Base-by-base conservation (phyloP, 2,797 vertebrate species). In the Champsocephalus esox region DNA sequence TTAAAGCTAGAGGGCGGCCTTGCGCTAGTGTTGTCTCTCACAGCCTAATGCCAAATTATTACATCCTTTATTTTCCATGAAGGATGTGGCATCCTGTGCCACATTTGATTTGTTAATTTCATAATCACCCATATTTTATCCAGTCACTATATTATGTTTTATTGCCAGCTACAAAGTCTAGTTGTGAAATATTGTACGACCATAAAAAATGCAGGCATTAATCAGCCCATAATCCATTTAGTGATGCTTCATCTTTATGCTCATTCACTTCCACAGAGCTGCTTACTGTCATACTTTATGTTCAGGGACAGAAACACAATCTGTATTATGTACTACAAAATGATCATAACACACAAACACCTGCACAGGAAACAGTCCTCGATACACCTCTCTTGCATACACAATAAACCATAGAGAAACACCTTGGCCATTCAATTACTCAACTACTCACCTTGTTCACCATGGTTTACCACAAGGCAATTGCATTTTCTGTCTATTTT, bases 401-500 rank as follows among this genome's bases (percentile, higher is more conserved):
- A 81, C 89, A 88, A 86, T 89, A 92, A 93, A 89, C 85, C 76
- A 63, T 77, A 84, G 17, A 71, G 82, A 83, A 88, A 85, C 85
- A 79, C 84, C 83, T 84, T 87, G 86, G 86, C 84, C 90, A 92
- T 94, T 93, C 92, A 94, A 93, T 94, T 94, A 91, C 90, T 89
- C 87, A 87, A 82, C 86, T 89, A 83, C 89, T 92, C 92, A 94
- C 93, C 93, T 93, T 93, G 94, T 95, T 94, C 92, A 74, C 91
- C 80, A 79, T 92, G 92, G 94, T 94, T 94, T 94, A 94, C 82
- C 91, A 88, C 86, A 55, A 80, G 83, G 85, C 84, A 84, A 90
- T 88, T 88, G 86, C 83, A 76, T 89, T 93, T 88, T 85, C 71
- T 65, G 66, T 70, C 75, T 82, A 72, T 83, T 86, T 89, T 82